Evolutionary conservation across 2,797 vertebrate genomes (phyloP).

Genomic region (Crypturellus tataupa): DNA sequence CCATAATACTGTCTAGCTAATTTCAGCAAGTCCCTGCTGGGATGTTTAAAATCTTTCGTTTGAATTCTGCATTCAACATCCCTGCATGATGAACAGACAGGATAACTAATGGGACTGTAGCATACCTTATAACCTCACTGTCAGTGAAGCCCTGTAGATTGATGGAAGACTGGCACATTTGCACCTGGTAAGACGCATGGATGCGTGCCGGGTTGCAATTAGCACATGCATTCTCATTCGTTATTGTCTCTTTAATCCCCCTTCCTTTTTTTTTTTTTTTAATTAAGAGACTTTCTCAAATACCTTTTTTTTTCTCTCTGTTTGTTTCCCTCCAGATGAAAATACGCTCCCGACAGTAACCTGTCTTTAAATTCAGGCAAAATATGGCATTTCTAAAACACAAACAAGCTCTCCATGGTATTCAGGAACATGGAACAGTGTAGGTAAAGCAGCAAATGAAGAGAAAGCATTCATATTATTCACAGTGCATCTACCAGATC

Average conservation of each 20-base stretch:
- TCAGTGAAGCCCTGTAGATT: not conserved
- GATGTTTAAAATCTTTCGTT: slow-evolving; percentile 23
- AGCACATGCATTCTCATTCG: slow-evolving; percentile 27
- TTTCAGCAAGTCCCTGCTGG: slow-evolving; percentile 12
- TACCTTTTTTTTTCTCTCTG: not conserved
- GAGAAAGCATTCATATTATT: not conserved
- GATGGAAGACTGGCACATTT: slow-evolving; percentile 23
- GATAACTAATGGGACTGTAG: slow-evolving; percentile 22
- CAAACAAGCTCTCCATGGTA: not conserved
- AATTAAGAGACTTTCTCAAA: slow-evolving; percentile 26
- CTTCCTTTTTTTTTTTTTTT: not conserved
- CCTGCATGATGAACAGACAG: not conserved
- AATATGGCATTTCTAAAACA: slow-evolving; percentile 1
- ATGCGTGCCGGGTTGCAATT: slow-evolving; percentile 40
- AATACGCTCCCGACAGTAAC: not conserved
- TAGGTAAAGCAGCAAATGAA: not conserved
- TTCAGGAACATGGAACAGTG: not conserved
- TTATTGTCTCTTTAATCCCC: slow-evolving; percentile 36
- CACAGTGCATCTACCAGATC: not conserved
- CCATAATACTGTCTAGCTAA: not conserved
- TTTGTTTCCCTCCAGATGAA: slow-evolving; percentile 8
- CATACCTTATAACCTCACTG: not conserved
- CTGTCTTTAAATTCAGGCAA: not conserved
- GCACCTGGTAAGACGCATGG: slow-evolving; percentile 35
- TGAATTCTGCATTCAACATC: not conserved